Base-by-base conservation (phyloP, 2,797 vertebrate species). In the Clarias pachynema region DNA sequence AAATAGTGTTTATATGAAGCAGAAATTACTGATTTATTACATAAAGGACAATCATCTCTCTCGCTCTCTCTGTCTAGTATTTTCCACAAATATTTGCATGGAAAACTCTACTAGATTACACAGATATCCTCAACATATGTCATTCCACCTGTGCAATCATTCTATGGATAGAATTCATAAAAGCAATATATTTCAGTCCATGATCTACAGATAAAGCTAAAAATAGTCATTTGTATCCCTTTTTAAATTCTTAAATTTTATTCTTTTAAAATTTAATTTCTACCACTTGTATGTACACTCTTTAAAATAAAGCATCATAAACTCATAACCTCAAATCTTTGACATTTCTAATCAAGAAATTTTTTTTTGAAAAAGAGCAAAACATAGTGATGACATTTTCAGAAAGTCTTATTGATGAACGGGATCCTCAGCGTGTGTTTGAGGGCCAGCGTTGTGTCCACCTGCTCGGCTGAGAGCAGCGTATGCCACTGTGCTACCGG, bases 401-500 rank as follows among this genome's bases (percentile, higher is more conserved):
- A 93, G 88, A 93, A 91, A 74, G 91, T 60, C 63, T 93, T 95
- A 73, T 62, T 89, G 68, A 79, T 89, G 4, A 96, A 89, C 3
- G 96, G 93, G 14, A 96, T 91, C 89, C 86, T 95, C 74, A 94
- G 91, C 20, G 87, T 88, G 86, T 88, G 87, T 44, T 96, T 97
- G n/a, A 96, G 91, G 10, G 70, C 90, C 87, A 98, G 92, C 7
- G 93, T 92, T 65, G 91, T 88, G 93, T 97, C 96, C 37, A 98
- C 96, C 86, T 97, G 95, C 1, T 96, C 89, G 0, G 95, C 91
- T 0, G 95, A 92, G 82, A 94, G 95, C 87, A 99, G 94, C 31
- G 56, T 92, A 94, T 99, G 97, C 98, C 98, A 97, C 93, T 97
- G 97, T 10, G 96, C 91, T 0, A 98, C 83, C 0, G 97, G 97